phyloP scores from a whole-genome alignment of 1,140 invertebrate genomes.

The Drosophila sp. region DNA sequence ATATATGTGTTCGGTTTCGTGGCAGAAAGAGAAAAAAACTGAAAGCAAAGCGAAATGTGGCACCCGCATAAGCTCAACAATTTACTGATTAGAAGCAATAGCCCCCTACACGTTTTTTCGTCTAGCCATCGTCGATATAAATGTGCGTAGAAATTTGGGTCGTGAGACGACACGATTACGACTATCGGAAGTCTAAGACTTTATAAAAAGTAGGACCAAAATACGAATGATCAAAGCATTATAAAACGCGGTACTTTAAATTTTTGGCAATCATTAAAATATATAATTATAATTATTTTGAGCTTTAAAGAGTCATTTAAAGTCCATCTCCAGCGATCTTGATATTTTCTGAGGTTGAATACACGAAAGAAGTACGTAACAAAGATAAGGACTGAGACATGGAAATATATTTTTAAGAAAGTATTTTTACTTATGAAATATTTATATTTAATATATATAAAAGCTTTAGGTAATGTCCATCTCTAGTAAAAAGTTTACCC shows the following conservation, averaged over 20 bases:
- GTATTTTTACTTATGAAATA: too few relatives aligned
- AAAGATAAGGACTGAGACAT: background rate
- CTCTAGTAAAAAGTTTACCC: background rate
- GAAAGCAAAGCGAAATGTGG: slow-evolving; percentile 55
- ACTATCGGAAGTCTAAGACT: background rate
- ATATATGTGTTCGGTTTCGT: slow-evolving; percentile 17
- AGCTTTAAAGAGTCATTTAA: background rate
- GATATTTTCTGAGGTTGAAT: background rate
- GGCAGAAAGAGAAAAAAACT: slow-evolving; percentile 43
- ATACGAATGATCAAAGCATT: background rate
- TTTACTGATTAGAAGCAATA: slow-evolving; percentile 53
- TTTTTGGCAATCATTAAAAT: background rate
- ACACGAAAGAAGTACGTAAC: background rate
- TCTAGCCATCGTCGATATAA: background rate
- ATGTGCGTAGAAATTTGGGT: background rate
- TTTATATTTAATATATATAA: too few relatives aligned
- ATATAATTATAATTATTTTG: too few relatives aligned
- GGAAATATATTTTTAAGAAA: background rate
- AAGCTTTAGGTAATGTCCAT: background rate
- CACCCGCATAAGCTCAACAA: slow-evolving; percentile 59
- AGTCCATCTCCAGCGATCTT: background rate
- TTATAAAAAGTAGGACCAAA: background rate
- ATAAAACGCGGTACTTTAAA: background rate
- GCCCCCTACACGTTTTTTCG: background rate
- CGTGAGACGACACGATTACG: slow-evolving; percentile 8